These are phyloP conservation scores for Thecophora atra DNA, from an alignment of 2,888 invertebrate genomes.

Conservation along the genomic window DNA sequence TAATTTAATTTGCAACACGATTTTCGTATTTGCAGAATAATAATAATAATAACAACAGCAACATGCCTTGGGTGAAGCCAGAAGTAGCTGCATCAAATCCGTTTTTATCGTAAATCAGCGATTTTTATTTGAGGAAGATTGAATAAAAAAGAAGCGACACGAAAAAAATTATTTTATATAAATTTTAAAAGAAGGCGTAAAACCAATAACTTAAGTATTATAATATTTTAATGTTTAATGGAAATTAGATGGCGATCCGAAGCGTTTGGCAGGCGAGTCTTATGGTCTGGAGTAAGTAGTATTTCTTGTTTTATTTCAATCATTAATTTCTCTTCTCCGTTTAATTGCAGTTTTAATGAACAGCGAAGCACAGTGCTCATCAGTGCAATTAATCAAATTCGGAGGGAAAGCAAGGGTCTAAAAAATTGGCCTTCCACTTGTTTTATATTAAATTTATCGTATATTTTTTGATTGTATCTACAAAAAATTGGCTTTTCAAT, in stretches of 20 bases:
- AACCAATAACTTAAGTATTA: slow-evolving; percentile 47
- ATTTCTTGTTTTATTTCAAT: no score
- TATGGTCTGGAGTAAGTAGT: not conserved
- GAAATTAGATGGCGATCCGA: slow-evolving; percentile 22
- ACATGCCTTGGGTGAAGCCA: slow-evolving; percentile 65
- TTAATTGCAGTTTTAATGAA: slow-evolving; percentile 29
- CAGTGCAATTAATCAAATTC: slow-evolving; percentile 28
- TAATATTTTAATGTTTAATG: slow-evolving; percentile 47
- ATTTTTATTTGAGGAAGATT: slow-evolving; percentile 7
- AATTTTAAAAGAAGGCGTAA: slow-evolving; percentile 28
- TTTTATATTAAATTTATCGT: not conserved
- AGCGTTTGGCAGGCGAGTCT: not conserved
- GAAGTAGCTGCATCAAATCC: slow-evolving; percentile 66
- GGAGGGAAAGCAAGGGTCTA: slow-evolving; percentile 4
- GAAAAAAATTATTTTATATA: slow-evolving; percentile 29
- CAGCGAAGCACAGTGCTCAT: slow-evolving; percentile 34
- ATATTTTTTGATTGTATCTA: no score
- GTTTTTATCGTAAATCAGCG: slow-evolving; percentile 64
- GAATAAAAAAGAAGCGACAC: slow-evolving; percentile 5
- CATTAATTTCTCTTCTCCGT: not conserved
- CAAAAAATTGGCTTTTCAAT: slow-evolving; percentile 23
- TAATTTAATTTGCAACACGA: slow-evolving; percentile 24
- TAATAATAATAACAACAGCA: slow-evolving; percentile 48
- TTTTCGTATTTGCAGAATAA: slow-evolving; percentile 51
- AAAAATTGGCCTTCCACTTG: slow-evolving; percentile 2